Conservation (phyloP, 2,113 vertebrate species). For the Aphyosemion australe region DNA sequence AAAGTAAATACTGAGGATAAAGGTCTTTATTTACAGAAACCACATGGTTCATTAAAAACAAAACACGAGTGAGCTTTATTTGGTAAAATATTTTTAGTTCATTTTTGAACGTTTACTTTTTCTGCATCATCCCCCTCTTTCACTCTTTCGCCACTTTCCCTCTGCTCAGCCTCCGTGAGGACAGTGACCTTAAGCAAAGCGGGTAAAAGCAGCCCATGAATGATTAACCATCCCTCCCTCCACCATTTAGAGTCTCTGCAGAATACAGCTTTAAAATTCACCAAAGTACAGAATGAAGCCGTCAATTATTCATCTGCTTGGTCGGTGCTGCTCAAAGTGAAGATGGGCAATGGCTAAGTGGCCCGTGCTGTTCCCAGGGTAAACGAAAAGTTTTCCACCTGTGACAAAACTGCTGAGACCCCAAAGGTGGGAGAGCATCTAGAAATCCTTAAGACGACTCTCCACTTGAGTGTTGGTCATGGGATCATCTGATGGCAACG, state of each 20-base stretch:
- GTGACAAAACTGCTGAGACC: constrained; percentile 52
- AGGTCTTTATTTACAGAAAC: constrained; percentile 16
- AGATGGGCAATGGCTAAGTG: constrained; percentile 68
- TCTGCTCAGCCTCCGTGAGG: constrained; percentile 53
- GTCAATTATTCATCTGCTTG: constrained; percentile 79
- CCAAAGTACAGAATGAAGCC: constrained; percentile 76
- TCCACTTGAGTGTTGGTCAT: background rate
- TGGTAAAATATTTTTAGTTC: background rate
- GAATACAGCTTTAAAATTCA: constrained; percentile 80
- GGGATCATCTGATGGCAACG: background rate
- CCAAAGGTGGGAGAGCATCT: constrained; percentile 10
- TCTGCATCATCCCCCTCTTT: constrained; percentile 17
- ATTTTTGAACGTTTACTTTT: constrained; percentile 4
- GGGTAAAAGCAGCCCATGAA: constrained; percentile 80
- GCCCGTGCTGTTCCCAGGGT: constrained; percentile 46
- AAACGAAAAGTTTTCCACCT: constrained; percentile 41
- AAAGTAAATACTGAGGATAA: constrained; percentile 27
- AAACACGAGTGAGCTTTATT: constrained; percentile 20
- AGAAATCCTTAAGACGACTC: background rate
- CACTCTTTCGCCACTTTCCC: constrained; percentile 32
- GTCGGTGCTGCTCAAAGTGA: constrained; percentile 55
- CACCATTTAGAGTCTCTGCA: constrained; percentile 79
- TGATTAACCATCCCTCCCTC: constrained; percentile 72
- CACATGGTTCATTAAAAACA: constrained; percentile 10
- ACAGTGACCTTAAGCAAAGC: constrained; percentile 75